Evolutionary conservation across 2,113 vertebrate species (phyloP), one percentile per base, ranked within the genome.

Genomic region (Aptenodytes forsteri): DNA sequence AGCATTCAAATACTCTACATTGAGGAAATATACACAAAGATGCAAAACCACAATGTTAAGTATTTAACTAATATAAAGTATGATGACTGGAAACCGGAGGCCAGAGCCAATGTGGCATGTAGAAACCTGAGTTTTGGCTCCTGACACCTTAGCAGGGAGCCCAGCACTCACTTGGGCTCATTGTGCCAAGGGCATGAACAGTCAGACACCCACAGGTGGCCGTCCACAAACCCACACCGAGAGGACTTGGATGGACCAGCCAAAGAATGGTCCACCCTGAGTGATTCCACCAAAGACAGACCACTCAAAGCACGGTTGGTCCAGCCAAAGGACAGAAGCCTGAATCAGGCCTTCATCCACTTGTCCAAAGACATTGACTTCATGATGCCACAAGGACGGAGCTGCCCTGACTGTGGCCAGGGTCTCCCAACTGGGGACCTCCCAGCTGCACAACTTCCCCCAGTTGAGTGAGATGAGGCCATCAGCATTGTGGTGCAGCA

Each of bases 231-330:
- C 2, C 26, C 23, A 3, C 34, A 19, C 14, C 0, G 0, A 23
- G 12, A 26, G 9, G 20, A 27, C 36, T 46, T 56, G 20, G 2
- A 7, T n/a, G 55, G 46, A 44, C 3, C 26, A 34, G 22, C 22
- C 58, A 36, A 27, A 67, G 11, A 56, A 44, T 2, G 13, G 10
- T 2, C 42, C 64, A 64, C 1, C 44, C 58, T 2, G 6, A 56
- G 46, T 1, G 23, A 65, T 3, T 6, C 49, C 46, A 58, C 34
- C 44, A 46, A 13, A 50, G 36, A 16, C 26, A 81, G 4, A n/a
- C 1, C 15, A 22, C 13, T 16, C 58, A 50, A 50, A 71, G 6
- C 8, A 46, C 0, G 0, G 8, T 3, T 30, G 34, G 18, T 10
- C 23, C 52, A 34, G 56, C 30, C 16, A 15, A 66, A 70, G 9